A percentile compares a stretch with the other conserved stretches of the same genome.
phyloP scores from a whole-genome alignment of 2,888 invertebrate genomes.

The Zelleria hepariella region DNA sequence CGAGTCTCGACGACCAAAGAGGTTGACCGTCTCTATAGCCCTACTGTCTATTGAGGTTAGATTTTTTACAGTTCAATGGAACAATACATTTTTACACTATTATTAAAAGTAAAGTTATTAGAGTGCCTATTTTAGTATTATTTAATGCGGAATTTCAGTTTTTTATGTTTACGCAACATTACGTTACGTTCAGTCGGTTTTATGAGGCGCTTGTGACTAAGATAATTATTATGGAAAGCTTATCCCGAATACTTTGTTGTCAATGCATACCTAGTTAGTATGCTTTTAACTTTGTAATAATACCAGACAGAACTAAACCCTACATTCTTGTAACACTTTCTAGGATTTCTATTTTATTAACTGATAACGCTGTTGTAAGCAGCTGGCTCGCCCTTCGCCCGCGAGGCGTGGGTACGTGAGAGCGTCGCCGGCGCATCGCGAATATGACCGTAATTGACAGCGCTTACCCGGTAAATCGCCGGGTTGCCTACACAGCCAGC shows the following conservation, averaged over 20 bases:
- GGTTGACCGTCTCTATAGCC: not conserved
- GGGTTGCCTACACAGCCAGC: not conserved
- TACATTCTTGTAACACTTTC: not conserved
- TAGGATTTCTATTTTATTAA: not conserved
- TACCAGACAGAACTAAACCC: not conserved
- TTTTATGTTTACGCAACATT: no score
- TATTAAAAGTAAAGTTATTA: no score
- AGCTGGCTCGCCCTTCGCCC: not conserved
- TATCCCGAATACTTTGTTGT: no score
- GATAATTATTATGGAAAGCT: no score
- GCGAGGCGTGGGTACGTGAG: not conserved
- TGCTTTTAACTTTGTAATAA: not conserved
- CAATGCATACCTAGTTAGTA: not conserved
- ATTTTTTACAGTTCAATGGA: not conserved
- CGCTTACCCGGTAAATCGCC: slow-evolving; percentile 2
- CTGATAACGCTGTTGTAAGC: not conserved
- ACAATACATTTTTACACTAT: no score
- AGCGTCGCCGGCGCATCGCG: slow-evolving; percentile 1
- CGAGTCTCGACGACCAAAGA: not conserved
- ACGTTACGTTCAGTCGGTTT: no score
- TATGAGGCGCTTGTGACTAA: no score
- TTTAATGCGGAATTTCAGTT: no score
- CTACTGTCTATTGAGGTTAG: not conserved
- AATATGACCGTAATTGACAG: slow-evolving; percentile 5
- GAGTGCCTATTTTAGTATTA: no score